A percentile compares a stretch with the other conserved stretches of the same genome.
Evolutionary conservation across 2,113 vertebrate genomes (phyloP).

Genomic region (Rutilus rutilus): DNA sequence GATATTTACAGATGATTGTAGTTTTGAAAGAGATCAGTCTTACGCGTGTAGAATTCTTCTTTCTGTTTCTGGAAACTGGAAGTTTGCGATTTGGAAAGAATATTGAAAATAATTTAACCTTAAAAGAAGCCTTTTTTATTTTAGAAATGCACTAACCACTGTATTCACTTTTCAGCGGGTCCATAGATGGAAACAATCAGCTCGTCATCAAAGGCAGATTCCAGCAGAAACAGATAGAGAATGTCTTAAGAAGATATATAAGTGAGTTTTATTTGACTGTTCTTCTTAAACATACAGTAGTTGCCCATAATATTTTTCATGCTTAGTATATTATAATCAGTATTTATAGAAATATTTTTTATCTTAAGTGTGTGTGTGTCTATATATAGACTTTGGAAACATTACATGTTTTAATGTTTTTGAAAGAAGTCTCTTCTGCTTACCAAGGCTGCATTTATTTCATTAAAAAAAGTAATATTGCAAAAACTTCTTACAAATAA

Average conservation of each 20-base stretch:
- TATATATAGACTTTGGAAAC: too few relatives aligned
- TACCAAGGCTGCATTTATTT: too few relatives aligned
- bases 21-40: not conserved
- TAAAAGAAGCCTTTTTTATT: not conserved
- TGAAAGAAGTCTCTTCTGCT: too few relatives aligned
- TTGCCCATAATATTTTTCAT: too few relatives aligned
- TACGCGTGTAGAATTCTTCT: not conserved
- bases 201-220: slow-evolving; percentile 99
- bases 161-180: slow-evolving; percentile 80
- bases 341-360: too few relatives aligned
- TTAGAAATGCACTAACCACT: not conserved
- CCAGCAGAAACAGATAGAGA: slow-evolving; percentile 99
- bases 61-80: not conserved
- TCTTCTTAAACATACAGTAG: not conserved
- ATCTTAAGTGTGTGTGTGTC: too few relatives aligned
- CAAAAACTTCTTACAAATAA: too few relatives aligned
- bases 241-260: slow-evolving; percentile 99
- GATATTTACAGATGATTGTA: not conserved
- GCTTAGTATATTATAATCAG: too few relatives aligned
- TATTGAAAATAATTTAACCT: not conserved
- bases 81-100: not conserved
- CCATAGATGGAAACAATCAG: slow-evolving; percentile 99
- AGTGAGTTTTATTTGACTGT: slow-evolving; percentile 79
- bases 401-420: too few relatives aligned
- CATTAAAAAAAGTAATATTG: too few relatives aligned